Conservation (phyloP, 2,113 vertebrate genomes). For the Arizona elegans region DNA sequence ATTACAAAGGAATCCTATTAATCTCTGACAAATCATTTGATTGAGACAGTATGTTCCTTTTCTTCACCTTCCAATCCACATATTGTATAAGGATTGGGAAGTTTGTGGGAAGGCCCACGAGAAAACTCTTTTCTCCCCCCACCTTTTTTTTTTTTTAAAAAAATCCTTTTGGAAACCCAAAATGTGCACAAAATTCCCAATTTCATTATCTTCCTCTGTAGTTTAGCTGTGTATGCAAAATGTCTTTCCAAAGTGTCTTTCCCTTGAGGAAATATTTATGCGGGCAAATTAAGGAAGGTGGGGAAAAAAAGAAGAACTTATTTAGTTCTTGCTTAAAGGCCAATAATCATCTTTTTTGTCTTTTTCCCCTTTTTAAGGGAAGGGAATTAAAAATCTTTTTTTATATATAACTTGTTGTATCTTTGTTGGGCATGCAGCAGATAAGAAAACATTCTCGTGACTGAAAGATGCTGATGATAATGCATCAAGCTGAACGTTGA, state of each 20-base stretch:
- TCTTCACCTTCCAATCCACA: slow-evolving; percentile 34
- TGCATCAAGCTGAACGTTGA: not conserved
- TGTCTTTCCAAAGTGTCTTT: not conserved
- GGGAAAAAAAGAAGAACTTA: not conserved
- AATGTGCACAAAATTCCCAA: not conserved
- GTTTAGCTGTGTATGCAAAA: not conserved
- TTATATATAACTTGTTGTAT: accelerated
- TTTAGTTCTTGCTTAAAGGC: not conserved
- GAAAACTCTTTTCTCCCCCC: not conserved
- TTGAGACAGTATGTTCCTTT: slow-evolving; percentile 60
- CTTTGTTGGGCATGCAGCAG: not conserved
- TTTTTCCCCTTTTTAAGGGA: not conserved
- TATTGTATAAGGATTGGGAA: not conserved
- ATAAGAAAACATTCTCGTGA: not conserved
- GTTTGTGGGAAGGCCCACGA: not conserved
- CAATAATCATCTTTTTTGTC: accelerated
- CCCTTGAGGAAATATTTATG: not conserved
- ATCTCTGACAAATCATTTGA: slow-evolving; percentile 75
- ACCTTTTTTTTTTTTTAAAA: not conserved
- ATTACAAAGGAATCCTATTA: slow-evolving; percentile 78
- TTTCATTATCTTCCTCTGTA: not conserved
- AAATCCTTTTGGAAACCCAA: not conserved
- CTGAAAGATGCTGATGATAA: not conserved
- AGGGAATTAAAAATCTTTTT: not conserved
- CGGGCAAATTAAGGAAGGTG: not conserved